Evolutionary conservation across 2,113 vertebrate species (phyloP), one percentile per base, ranked within the genome.

Genomic region (Nettapus auritus): DNA sequence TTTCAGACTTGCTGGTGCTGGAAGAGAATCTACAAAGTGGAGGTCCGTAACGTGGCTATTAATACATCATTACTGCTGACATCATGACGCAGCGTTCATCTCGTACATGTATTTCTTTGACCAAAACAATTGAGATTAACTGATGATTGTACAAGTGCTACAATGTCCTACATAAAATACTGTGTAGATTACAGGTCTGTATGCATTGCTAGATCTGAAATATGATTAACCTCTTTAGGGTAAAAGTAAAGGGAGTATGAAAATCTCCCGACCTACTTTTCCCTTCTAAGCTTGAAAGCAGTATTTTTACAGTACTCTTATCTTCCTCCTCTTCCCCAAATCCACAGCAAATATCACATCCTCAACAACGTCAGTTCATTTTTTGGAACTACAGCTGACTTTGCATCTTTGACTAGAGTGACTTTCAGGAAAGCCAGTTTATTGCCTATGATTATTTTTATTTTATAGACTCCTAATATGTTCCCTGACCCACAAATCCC

Each of bases 211-310:
- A 86, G 59, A 95, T 80, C 36, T 91, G 67, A 95, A 93, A 85
- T 46, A 50, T 82, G n/a, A 91, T 71, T 80, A 63, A 85, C 46
- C n/a, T 15, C 63, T 85, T 79, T 19, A 87, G 46, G n/a, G 66
- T 42, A 71, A 86, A 94, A 88, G 48, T 79, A 87, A 93, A 90
- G 31, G 17, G 92, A 85, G 44, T 42, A 87, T 63, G 13, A 85
- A 88, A 95, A 87, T 79, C 60, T 81, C 3, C 1, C 79, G 55
- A 91, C 82, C 71, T 82, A 95, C 52, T 83, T 95, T 94, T 83
- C 73, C 29, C 44, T 78, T 59, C 62, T 44, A 66, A 93, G 90
- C 71, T 84, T 81, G 15, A 96, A 91, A 88, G 73, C 14, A 38
- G 29, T 38, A 75, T 81, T 88, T 95, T 85, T 89, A 93, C 59